These are phyloP conservation scores for Spea bombifrons DNA, from an alignment of 2,113 vertebrate genomes.

Conservation along the genomic window DNA sequence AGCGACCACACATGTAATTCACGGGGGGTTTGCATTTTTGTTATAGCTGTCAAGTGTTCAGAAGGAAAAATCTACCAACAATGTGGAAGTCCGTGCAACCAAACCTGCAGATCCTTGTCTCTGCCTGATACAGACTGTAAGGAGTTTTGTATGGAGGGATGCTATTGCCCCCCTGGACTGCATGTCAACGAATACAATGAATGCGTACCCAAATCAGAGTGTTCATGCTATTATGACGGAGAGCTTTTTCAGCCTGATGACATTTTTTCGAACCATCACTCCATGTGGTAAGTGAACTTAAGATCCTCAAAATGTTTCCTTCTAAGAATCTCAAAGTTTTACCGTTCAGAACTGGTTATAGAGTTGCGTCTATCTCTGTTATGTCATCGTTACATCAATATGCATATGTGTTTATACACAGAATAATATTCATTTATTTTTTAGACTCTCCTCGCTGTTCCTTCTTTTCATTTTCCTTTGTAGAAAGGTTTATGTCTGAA, in stretches of 20 bases:
- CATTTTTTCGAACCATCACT: constrained; percentile 82
- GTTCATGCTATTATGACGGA: constrained; percentile 86
- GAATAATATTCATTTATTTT: too few species aligned
- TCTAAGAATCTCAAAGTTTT: too few species aligned
- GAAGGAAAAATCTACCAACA: constrained; percentile 75
- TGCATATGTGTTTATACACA: too few species aligned
- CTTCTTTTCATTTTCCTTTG: too few species aligned
- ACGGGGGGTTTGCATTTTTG: constrained; percentile 1
- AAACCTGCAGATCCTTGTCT: constrained; percentile 83
- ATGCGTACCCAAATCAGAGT: constrained; percentile 79
- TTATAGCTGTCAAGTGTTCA: constrained; percentile 77
- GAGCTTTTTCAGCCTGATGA: constrained; percentile 90
- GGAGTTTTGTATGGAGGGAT: constrained; percentile 84
- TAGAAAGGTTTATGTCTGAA: too few species aligned
- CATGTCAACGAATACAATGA: constrained; percentile 75
- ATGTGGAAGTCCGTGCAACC: constrained; percentile 81
- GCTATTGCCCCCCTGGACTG: constrained; percentile 81
- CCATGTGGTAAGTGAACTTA: constrained; percentile 76
- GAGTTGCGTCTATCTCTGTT: too few species aligned
- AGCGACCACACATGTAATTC: too few species aligned
- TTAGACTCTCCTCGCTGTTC: too few species aligned
- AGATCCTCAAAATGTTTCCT: too few species aligned
- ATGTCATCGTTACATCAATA: too few species aligned
- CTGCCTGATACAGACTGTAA: constrained; percentile 69
- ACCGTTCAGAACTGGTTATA: too few species aligned